Base-by-base conservation (phyloP, 2,113 vertebrate species). In the Dipodomys ordii region DNA sequence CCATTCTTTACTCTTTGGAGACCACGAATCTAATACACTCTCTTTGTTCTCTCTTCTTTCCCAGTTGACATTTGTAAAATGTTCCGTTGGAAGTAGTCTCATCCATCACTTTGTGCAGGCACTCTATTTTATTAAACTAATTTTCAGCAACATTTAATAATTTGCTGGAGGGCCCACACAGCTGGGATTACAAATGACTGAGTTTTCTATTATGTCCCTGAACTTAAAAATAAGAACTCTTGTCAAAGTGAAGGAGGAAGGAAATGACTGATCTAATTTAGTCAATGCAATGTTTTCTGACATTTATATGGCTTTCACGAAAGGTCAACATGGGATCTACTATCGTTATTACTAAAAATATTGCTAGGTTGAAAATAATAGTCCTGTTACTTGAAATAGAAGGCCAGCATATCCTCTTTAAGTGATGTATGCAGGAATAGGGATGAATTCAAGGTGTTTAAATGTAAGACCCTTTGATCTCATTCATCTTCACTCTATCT, bases 351-450 rank as follows among this genome's bases (percentile, higher is more conserved):
- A 77, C 69, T 90, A 49, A 82, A 95, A 69, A 60, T 65, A 49
- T 87, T 67, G 53, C 39, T 39, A 60, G n/a, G 57, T 69, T 93
- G 80, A 73, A 77, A 90, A 82, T 68, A 87, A 92, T 62, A 60
- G 65, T 71, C 46, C 76, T 46, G 46, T 7, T 81, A 64, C 62
- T 85, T 87, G 73, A 92, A 86, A 92, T 3, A 92, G 77, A 18
- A 22, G 28, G 7, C 30, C 18, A 83, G n/a, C n/a, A 28, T 53
- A 73, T 22, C 82, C 46, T 92, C 85, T 68, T 65, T 3, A 78
- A 83, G 84, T 28, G 69, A 5, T 77, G 27, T 11, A 13, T 0
- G 12, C 6, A 22, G 9, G 25, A 6, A 0, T 3, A 16, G 49
- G 68, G 35, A 18, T 35, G 83, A 80, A 44, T 80, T 68, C 8